Base-by-base conservation (phyloP, 1,140 invertebrate genomes). In the Neoseiulus cucumeris region DNA sequence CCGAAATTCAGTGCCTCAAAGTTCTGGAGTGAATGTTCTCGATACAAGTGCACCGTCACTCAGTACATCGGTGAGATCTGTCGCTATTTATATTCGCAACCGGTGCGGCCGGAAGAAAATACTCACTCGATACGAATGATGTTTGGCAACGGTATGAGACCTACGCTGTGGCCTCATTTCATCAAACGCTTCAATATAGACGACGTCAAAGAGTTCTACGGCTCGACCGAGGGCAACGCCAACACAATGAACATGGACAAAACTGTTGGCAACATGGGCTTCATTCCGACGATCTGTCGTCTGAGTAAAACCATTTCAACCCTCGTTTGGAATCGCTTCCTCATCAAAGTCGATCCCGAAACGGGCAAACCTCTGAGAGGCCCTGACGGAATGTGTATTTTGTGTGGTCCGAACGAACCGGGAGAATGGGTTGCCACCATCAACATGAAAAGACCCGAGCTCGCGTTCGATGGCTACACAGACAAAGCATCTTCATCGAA, bases 21-120 rank as follows among this genome's bases (percentile, higher is more conserved):
- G 55, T 97, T 91, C 75, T 97, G 93, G 81, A 79, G 79, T 17
- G 94, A 98, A 74, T 93, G 91, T 74, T 79, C 84, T 42, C 89
- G 90, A 72, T 90, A 94, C 73, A 83, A 92, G n/a, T 93, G 89
- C 77, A 97, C 93, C 71, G 92, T 96, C 66, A 84, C 82, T n/a
- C 93, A 98, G 73, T 98, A 98, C 73, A 97, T 98, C 72, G 94
- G 94, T 9, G 94, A 98, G 79, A 96, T 97, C 82, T 95, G 91
- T 74, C 84, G 94, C 7, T 98, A 97, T 76, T 81, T 98, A 33
- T 76, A 97, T 65, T 86, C 88, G 20, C 87, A 89, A 47, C 84
- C 86, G 7, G 76, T 80, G 1, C 82, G 82, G 67, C 78, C 84
- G 1, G 81, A 85, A 64, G 91, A 97, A 72, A 84, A 77, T 14